Conservation (phyloP, 2,888 invertebrate genomes). For the Euzetes globulus region DNA sequence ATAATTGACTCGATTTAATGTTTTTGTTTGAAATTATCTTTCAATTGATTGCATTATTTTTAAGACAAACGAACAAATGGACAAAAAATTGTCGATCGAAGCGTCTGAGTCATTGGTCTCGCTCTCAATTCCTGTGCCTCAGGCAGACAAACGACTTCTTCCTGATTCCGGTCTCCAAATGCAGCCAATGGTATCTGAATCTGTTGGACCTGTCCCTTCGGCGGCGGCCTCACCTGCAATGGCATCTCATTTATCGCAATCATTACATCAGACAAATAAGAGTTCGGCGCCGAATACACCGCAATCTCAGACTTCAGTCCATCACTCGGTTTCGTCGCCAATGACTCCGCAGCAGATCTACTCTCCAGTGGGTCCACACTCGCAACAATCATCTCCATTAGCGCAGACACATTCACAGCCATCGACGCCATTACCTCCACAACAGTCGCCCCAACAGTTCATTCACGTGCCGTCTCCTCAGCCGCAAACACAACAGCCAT, state of each 20-base stretch:
- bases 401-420: constrained; percentile 6
- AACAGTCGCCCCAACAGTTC: constrained; percentile 21
- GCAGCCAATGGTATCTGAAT: too few species aligned
- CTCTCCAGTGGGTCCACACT: constrained; percentile 2
- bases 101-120: neutral
- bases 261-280: neutral
- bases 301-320: constrained; percentile 7
- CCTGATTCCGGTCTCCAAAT: neutral
- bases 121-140: neutral
- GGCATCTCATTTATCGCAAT: neutral
- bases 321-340: constrained; percentile 15
- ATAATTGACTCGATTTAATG: neutral
- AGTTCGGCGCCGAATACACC: constrained; percentile 10
- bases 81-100: neutral
- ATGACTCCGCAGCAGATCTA: constrained; percentile 17
- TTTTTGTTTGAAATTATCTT: neutral
- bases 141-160: too few species aligned
- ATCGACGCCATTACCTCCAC: constrained; percentile 20
- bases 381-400: neutral
- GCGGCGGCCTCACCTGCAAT: too few species aligned
- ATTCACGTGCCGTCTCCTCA: constrained; percentile 15
- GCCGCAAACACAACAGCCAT: constrained; percentile 5
- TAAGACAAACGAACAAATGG: constrained; percentile 6
- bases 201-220: too few species aligned
- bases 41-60: neutral